Base-by-base conservation (phyloP, 2,113 vertebrate genomes). In the Calypte anna region DNA sequence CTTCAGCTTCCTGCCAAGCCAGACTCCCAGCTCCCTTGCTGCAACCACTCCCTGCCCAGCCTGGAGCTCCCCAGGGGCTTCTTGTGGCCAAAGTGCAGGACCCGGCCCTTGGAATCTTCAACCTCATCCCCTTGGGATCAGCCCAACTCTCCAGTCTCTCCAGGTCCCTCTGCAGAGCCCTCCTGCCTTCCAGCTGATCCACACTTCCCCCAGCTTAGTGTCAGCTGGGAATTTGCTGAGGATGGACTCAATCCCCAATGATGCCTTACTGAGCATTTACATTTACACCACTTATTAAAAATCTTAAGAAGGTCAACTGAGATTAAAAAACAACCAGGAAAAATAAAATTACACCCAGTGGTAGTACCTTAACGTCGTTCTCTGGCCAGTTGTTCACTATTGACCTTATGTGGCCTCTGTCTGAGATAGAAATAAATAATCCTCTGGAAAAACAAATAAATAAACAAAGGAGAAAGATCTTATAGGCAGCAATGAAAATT, bases 301-400 rank as follows among this genome's bases (percentile, higher is more conserved):
- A 55, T 16, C 38, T 87, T 27, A 16, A 48, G 67, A 75, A 44
- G n/a, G n/a, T n/a, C n/a, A n/a, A n/a, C n/a, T n/a, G n/a, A n/a
- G n/a, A 44, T 54, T 63, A 93, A 93, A 94, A 7, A 79, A 85
- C 59, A 91, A 43, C 46, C 22, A 91, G 43, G 72, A 85, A 73
- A 66, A 81, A 77, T 40, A 40, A 40, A 40, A 86, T 30, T 8
- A 61, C 58, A 51, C 33, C 40, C 40, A 21, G 77, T 50, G 64
- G 38, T 46, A 61, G 80, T 98, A 99, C 99, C 98, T 99, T 98
- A 28, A 99, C 99, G 9, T 98, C 98, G 3, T 98, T 98, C 96
- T 99, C 99, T 48, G 99, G 99, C 99, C 99, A 99, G 98, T 99
- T 99, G 96, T 99, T 98, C 96, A 99, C 97, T 90, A 99, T 99